Percentiles rank a stretch among this genome's conserved stretches.
Evolutionary conservation across 2,888 invertebrate species (phyloP).

Genomic region (Yponomeuta sedellus): DNA sequence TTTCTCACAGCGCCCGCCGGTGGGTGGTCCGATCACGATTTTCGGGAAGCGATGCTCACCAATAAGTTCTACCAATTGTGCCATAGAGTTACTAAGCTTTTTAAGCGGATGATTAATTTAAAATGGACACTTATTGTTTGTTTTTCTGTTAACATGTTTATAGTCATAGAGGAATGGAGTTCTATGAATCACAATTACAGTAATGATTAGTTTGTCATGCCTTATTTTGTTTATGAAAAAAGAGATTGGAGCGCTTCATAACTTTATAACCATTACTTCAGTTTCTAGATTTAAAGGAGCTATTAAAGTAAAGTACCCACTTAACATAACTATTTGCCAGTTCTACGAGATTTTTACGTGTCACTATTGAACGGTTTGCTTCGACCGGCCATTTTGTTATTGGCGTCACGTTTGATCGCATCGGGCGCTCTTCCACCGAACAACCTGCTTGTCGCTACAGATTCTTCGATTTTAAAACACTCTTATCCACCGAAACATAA

Average conservation of each 20-base stretch:
- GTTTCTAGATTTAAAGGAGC: background rate
- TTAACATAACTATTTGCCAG: background rate
- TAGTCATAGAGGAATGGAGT: background rate
- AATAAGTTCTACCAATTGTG: constrained; percentile 67
- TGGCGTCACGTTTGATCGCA: constrained; percentile 42
- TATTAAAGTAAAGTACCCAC: background rate
- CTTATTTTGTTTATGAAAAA: background rate
- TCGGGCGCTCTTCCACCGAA: constrained; percentile 46
- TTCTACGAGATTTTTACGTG: background rate
- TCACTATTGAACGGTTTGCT: constrained; percentile 17
- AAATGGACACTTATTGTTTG: background rate
- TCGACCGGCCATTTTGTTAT: constrained; percentile 58
- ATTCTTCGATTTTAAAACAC: background rate
- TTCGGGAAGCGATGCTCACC: constrained; percentile 58
- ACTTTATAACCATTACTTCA: background rate
- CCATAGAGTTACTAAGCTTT: constrained; percentile 41
- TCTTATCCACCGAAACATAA: background rate
- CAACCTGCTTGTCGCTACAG: background rate
- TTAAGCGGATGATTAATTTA: background rate
- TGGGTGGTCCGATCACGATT: constrained; percentile 75
- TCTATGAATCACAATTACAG: no score
- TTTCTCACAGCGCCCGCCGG: constrained; percentile 61
- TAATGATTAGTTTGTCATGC: no score
- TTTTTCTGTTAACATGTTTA: background rate
- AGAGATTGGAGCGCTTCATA: background rate